Base-by-base conservation (phyloP, 2,113 vertebrate species). In the Clupea harengus region DNA sequence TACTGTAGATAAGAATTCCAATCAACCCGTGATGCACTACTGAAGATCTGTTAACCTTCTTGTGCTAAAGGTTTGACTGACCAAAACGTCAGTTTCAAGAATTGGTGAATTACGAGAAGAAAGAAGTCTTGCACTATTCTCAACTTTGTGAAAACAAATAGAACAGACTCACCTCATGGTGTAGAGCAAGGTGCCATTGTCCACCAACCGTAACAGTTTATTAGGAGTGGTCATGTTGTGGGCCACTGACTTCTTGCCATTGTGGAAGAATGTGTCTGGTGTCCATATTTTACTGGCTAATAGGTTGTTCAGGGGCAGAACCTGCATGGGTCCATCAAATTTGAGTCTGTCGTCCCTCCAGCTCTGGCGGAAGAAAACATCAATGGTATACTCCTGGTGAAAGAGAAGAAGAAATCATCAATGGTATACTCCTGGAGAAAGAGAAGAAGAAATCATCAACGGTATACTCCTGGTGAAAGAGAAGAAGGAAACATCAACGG, bases 141-240 rank as follows among this genome's bases (percentile, higher is more conserved):
- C 39, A 39, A 39, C 2, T 39, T 39, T 39, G 39, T 39, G 47
- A 49, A 49, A 49, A 52, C 3, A 39, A 39, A 39, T 39, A 39
- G 39, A 20, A 50, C 8, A 4, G 50, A 6, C 90, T 90, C 90
- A 96, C 95, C 95, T 95, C 95, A 96, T 96, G 0, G 95, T 96
- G 91, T 96, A 96, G 60, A 96, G 95, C 64, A 96, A 93, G 0
- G 95, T 96, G 22, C 95, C 95, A 0, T 96, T 95, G 92, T 96
- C 95, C 22, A 95, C 94, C 85, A 96, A 92, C 17, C 95, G 92
- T 0, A 96, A 92, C 18, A 96, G 94, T 86, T 96, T 96, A 93
- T 96, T 96, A 0, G 95, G 95, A 4, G 95, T 96, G 0, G 95
- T 96, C 95, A 96, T 96, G 89, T 96, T 96, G 92, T 96, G 95